A percentile compares a stretch with the other conserved stretches of the same genome.
These are phyloP conservation scores for Elgaria multicarinata DNA, from an alignment of 2,113 vertebrate genomes.

Conservation along the genomic window DNA sequence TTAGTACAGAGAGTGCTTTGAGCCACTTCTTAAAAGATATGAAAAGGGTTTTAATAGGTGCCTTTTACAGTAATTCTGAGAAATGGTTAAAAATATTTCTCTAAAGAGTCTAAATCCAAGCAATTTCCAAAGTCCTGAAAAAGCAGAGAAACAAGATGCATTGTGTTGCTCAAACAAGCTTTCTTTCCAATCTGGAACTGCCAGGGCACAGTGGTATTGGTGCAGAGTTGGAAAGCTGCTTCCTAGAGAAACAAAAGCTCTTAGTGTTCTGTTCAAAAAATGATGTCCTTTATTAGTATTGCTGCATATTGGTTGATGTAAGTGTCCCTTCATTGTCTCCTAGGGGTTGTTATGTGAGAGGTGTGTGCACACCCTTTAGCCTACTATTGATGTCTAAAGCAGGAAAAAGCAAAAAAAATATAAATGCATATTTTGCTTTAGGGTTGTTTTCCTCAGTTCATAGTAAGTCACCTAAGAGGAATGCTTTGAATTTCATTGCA, in stretches of 20 bases:
- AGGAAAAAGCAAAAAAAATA: not conserved
- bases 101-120: not conserved
- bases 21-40: not conserved
- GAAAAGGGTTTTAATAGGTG: not conserved
- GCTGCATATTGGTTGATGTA: not conserved
- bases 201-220: not conserved
- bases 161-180: not conserved
- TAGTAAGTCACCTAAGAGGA: not conserved
- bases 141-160: not conserved
- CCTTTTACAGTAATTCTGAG: not conserved
- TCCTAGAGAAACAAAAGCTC: not conserved
- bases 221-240: not conserved
- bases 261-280: slow-evolving; percentile 2
- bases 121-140: not conserved
- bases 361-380: not conserved
- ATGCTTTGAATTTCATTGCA: not conserved
- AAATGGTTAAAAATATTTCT: not conserved
- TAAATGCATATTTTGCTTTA: not conserved
- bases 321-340: not conserved
- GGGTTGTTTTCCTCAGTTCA: not conserved
- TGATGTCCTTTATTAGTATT: not conserved
- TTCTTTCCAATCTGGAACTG: not conserved
- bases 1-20: no score
- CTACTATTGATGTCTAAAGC: not conserved
- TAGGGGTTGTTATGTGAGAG: not conserved